Conservation (phyloP, 2,113 vertebrate genomes). For the Pseudorhombus dupliciocellatus region DNA sequence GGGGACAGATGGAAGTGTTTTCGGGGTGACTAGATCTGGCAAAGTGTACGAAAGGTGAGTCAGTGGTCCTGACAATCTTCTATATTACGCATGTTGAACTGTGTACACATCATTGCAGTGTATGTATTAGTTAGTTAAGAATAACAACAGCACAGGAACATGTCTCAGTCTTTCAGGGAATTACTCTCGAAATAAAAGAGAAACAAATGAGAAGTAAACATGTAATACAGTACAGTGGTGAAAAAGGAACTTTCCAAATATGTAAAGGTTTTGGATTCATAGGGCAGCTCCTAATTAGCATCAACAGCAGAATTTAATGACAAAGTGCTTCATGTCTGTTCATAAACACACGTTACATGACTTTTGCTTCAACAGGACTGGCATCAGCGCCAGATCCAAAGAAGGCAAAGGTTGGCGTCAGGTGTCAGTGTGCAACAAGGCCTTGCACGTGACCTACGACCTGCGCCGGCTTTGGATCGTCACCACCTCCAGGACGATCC, state of each 20-base stretch:
- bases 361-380: neutral
- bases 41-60: conserved; percentile 35
- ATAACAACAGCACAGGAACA: neutral
- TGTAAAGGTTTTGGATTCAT: neutral
- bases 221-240: too few species aligned
- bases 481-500: neutral
- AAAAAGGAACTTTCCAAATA: too few species aligned
- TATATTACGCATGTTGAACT: neutral
- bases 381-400: neutral
- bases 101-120: neutral
- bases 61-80: neutral
- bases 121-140: neutral
- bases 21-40: neutral
- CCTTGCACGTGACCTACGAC: conserved; percentile 30
- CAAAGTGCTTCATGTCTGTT: neutral
- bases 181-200: neutral
- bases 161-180: neutral
- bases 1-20: conserved; percentile 36
- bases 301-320: too few species aligned
- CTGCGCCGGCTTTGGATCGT: conserved; percentile 21
- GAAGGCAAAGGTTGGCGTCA: rapidly evolving
- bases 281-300: too few species aligned
- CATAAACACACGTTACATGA: neutral
- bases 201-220: neutral
- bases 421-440: neutral